phyloP scores from a whole-genome alignment of 2,797 vertebrate genomes.

The Geotria australis region DNA sequence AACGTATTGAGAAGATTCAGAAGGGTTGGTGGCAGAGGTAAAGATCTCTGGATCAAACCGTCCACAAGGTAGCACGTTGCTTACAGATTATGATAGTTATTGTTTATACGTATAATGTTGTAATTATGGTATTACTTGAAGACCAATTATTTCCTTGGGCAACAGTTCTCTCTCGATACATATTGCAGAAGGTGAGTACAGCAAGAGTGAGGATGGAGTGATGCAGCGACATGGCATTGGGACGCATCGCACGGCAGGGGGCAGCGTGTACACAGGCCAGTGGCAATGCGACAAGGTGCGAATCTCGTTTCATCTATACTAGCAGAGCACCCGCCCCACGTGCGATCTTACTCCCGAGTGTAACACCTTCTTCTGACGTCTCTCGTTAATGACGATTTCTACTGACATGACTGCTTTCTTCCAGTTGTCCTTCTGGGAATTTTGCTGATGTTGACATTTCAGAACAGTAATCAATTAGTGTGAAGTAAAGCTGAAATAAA shows the following conservation, averaged over 20 bases:
- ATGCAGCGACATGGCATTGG: constrained; percentile 22
- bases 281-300: constrained; percentile 35
- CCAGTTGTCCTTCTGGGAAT: too few relatives aligned
- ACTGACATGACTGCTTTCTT: too few relatives aligned
- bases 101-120: not conserved
- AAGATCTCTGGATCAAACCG: not conserved
- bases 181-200: constrained; percentile 21
- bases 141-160: not conserved
- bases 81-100: not conserved
- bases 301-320: not conserved
- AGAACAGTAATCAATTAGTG: too few relatives aligned
- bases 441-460: too few relatives aligned
- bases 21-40: not conserved
- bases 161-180: constrained; percentile 1
- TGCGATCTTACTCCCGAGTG: too few relatives aligned
- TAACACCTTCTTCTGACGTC: too few relatives aligned
- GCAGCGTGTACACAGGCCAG: constrained; percentile 18
- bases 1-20: too few relatives aligned
- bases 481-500: too few relatives aligned
- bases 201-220: constrained; percentile 10
- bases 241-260: constrained; percentile 15
- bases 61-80: not conserved
- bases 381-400: not conserved
- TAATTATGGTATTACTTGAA: too few relatives aligned
- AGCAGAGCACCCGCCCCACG: too few relatives aligned